Evolutionary conservation across 1,140 invertebrate species (phyloP), one percentile per base, ranked within the genome.

Genomic region (Megalonaias nervosa): DNA sequence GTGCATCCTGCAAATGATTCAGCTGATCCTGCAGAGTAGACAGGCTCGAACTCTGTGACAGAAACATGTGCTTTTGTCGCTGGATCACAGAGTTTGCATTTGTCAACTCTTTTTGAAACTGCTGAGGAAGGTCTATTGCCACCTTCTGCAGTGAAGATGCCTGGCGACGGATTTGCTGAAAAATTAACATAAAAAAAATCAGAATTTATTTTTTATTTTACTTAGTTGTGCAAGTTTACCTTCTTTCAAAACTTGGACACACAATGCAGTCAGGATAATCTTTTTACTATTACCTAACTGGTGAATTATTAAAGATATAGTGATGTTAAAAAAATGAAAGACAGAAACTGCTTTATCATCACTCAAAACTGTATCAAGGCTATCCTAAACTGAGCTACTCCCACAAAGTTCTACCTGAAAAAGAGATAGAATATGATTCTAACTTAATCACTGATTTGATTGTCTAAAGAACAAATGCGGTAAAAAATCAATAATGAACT

Each of bases 11-110:
- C 26, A 86, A 70, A 57, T 85, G 79, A 15, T 72, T 55, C 9
- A 89, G 71, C 60, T 86, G 78, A 38, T 86, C 82, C 58, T 86
- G 85, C 65, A 89, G 74, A 23, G 75, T 85, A 78, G 82, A 75
- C 48, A 88, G 74, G 71, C 81, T 86, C 15, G 84, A 84, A 13
- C 82, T 84, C n/a, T 87, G 84, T 1, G 83, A 85, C 16, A 84
- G 82, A 62, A 82, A 83, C 16, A 84, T 64, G 61, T 76, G 71
- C 56, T 74, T 75, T 70, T 88, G 87, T 38, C 84, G 80, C 55
- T 86, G 83, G 15, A 87, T 67, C 3, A 86, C 83, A 60, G 81
- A 74, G 58, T 77, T 82, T 57, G 85, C 85, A 68, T 83, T 78
- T 57, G 82, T 68, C 15, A 86, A 66, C 26, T 82, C 81, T 31